These are phyloP conservation scores for Nyctibius bracteatus DNA, from an alignment of 2,113 vertebrate species.

Conservation along the genomic window DNA sequence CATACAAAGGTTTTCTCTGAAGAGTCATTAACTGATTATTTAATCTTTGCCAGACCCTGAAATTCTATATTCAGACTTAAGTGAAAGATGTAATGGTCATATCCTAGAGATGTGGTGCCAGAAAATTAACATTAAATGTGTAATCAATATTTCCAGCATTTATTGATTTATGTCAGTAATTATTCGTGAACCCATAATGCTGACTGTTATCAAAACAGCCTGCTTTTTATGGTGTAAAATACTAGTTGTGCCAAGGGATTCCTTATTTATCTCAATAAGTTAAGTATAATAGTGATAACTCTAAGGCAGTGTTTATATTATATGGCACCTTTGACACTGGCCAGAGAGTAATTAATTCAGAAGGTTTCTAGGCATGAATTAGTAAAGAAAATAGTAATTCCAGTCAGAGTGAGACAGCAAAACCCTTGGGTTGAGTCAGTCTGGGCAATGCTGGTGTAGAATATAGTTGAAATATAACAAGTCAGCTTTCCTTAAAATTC, in stretches of 20 bases:
- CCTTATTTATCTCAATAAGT: constrained; percentile 64
- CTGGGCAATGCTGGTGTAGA: neutral
- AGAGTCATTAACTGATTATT: neutral
- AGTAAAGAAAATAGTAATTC: neutral
- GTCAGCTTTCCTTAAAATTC: neutral
- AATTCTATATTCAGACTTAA: neutral
- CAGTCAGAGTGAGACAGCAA: neutral
- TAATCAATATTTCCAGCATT: constrained; percentile 63
- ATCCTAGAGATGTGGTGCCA: constrained; percentile 13
- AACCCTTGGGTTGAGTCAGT: neutral
- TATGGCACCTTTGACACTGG: constrained; percentile 27
- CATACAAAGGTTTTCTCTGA: constrained; percentile 3
- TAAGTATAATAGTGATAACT: constrained; percentile 56
- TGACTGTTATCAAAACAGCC: constrained; percentile 62
- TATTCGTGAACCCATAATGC: constrained; percentile 57
- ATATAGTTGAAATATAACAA: neutral
- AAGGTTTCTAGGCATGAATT: neutral
- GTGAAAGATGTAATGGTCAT: constrained; percentile 10
- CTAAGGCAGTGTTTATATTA: constrained; percentile 26
- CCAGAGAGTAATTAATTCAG: constrained; percentile 15
- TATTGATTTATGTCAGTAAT: constrained; percentile 78
- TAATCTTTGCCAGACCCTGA: constrained; percentile 13
- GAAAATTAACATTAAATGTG: constrained; percentile 66
- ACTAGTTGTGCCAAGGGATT: constrained; percentile 20
- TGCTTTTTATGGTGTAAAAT: constrained; percentile 35